Evolutionary conservation across 2,113 vertebrate species (phyloP).

Genomic region (Rhinopomastus cyanomelas): DNA sequence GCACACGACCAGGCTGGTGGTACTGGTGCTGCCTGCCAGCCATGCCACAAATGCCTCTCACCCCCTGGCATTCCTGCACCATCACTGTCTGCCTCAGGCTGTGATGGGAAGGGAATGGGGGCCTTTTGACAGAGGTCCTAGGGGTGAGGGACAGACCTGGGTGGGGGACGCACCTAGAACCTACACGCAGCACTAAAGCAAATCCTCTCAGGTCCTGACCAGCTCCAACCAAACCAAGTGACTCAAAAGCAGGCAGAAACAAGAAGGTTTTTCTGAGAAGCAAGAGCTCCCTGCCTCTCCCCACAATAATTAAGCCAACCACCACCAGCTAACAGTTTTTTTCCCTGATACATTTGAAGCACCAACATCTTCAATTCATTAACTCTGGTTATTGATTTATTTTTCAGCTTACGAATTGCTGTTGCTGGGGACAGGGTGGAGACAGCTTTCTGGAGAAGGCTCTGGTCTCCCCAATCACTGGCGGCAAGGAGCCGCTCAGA

Average conservation of each 20-base stretch:
- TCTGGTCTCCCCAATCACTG: neutral
- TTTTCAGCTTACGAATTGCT: slow-evolving; percentile 56
- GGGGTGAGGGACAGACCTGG: neutral
- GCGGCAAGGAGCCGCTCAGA: neutral
- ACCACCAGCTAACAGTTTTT: slow-evolving; percentile 7
- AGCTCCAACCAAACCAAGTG: neutral
- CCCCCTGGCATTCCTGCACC: neutral
- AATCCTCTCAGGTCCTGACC: neutral
- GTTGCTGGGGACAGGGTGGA: slow-evolving; percentile 35
- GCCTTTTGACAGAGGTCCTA: neutral
- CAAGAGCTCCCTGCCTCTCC: neutral
- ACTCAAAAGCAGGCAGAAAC: neutral
- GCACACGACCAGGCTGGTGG: neutral
- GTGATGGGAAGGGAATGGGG: neutral
- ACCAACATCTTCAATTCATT: slow-evolving; percentile 67
- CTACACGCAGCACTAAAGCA: neutral
- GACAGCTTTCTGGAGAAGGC: slow-evolving; percentile 57
- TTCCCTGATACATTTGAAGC: slow-evolving; percentile 31
- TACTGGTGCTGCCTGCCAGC: neutral
- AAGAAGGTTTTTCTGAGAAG: slow-evolving; percentile 27
- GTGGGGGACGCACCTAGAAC: neutral
- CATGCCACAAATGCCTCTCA: neutral
- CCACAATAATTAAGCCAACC: slow-evolving; percentile 10
- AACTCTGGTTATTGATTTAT: slow-evolving; percentile 62
- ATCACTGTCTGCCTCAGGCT: fast-evolving